Evolutionary conservation across 2,113 vertebrate genomes (phyloP).

Genomic region (Ciconia stormi): DNA sequence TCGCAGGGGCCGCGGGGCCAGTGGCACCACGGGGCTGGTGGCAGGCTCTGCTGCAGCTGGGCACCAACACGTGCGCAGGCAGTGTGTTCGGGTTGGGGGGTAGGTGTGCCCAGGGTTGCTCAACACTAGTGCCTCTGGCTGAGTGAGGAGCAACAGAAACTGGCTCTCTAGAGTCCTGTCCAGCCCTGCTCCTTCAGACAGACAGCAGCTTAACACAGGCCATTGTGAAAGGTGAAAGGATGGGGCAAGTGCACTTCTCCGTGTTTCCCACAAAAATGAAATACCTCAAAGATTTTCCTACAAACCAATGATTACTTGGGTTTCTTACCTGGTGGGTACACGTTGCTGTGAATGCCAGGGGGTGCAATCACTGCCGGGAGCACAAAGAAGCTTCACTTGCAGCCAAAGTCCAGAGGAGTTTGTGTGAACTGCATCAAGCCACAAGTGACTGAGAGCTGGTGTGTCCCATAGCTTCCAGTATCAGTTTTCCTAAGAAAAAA

Average conservation of each 20-base stretch:
- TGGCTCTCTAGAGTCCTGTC: not conserved
- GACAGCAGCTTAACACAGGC: not conserved
- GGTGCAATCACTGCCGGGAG: not conserved
- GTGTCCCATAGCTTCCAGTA: not conserved
- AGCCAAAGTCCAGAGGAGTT: not conserved
- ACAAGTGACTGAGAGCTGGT: not conserved
- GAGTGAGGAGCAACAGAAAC: not conserved
- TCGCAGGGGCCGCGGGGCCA: rapidly evolving
- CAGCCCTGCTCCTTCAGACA: not conserved
- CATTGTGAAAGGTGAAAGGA: not conserved
- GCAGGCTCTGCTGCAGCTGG: not conserved
- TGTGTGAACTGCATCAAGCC: not conserved
- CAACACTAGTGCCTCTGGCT: not conserved
- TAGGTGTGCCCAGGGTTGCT: not conserved
- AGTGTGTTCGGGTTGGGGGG: not conserved
- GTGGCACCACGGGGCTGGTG: rapidly evolving
- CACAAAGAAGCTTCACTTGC: not conserved
- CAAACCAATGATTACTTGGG: not conserved
- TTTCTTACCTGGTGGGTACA: not conserved
- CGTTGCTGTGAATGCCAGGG: not conserved
- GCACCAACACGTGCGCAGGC: not conserved
- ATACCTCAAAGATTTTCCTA: not conserved
- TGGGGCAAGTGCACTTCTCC: not conserved
- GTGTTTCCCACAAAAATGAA: not conserved
- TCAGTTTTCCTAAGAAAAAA: not conserved